Percentiles rank a stretch among this genome's conserved stretches.
These are phyloP conservation scores for Acanthiza pusilla DNA, from an alignment of 2,797 vertebrate genomes.

Conservation along the genomic window DNA sequence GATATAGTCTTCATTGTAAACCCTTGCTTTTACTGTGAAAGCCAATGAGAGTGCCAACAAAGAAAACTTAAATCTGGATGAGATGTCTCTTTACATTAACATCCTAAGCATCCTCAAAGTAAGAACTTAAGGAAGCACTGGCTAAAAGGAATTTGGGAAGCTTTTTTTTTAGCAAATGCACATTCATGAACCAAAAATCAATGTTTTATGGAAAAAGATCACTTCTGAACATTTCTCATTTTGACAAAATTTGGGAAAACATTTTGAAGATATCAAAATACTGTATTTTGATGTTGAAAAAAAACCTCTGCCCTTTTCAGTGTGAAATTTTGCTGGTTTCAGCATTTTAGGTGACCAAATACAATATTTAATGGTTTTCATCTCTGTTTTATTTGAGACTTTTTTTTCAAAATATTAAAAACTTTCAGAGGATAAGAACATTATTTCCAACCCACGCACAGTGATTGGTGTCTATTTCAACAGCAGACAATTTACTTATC, in stretches of 20 bases:
- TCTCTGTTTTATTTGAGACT: not conserved
- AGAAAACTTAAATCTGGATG: not conserved
- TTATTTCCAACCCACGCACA: not conserved
- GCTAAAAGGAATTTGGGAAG: not conserved
- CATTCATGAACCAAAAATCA: not conserved
- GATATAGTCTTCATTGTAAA: not conserved
- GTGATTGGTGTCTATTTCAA: not conserved
- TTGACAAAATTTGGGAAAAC: not conserved
- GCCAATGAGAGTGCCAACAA: not conserved
- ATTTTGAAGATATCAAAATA: not conserved
- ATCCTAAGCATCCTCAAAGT: not conserved
- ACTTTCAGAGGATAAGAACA: not conserved
- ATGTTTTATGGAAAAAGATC: not conserved
- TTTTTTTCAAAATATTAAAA: not conserved
- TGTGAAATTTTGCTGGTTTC: not conserved
- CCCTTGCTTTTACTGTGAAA: not conserved
- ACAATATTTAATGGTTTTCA: not conserved
- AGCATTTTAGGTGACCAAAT: not conserved
- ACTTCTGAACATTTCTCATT: not conserved
- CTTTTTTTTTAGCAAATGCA: rapidly evolving
- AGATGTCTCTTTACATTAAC: not conserved
- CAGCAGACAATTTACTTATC: not conserved
- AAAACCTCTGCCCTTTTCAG: not conserved
- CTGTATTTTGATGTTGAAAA: not conserved
- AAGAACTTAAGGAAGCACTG: not conserved